Evolutionary conservation across 1,140 invertebrate genomes (phyloP).

Genomic region (Papilio polyxenes): DNA sequence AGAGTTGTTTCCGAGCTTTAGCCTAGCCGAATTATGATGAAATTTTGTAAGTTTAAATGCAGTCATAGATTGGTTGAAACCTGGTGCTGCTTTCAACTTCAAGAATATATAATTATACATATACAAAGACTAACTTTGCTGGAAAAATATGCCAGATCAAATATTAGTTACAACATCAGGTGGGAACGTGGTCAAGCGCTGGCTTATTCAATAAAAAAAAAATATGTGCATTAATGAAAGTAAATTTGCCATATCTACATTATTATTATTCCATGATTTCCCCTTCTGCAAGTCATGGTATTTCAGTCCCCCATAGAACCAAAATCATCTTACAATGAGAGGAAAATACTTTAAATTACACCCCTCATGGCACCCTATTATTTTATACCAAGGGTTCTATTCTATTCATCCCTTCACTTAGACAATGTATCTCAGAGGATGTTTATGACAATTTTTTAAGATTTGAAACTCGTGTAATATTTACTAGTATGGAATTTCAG

Average conservation of each 20-base stretch:
- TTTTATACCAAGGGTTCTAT: slow-evolving; percentile 52
- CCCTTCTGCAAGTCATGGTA: slow-evolving; percentile 64
- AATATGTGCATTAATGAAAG: background rate
- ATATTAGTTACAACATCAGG: too few relatives aligned
- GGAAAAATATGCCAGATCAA: too few relatives aligned
- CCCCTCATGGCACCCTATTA: slow-evolving; percentile 65
- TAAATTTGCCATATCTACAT: slow-evolving; percentile 32
- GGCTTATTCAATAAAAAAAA: background rate
- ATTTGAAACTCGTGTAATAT: background rate
- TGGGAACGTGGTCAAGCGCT: too few relatives aligned
- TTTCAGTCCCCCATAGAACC: slow-evolving; percentile 56
- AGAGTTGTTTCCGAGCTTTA: too few relatives aligned
- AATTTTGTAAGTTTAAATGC: too few relatives aligned
- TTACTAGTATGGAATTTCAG: too few relatives aligned
- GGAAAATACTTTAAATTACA: slow-evolving; percentile 72
- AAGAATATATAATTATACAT: too few relatives aligned
- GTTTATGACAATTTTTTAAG: background rate
- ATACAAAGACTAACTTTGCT: too few relatives aligned
- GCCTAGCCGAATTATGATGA: too few relatives aligned
- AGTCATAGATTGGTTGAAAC: too few relatives aligned
- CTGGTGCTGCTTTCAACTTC: too few relatives aligned
- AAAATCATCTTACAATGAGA: slow-evolving; percentile 73
- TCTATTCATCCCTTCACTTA: slow-evolving; percentile 24
- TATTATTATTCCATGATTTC: slow-evolving; percentile 39
- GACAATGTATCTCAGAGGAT: background rate